Percentiles rank a stretch among this genome's conserved stretches.
Conservation (phyloP, 2,113 vertebrate genomes). For the Anarhynchus alexandrinus region DNA sequence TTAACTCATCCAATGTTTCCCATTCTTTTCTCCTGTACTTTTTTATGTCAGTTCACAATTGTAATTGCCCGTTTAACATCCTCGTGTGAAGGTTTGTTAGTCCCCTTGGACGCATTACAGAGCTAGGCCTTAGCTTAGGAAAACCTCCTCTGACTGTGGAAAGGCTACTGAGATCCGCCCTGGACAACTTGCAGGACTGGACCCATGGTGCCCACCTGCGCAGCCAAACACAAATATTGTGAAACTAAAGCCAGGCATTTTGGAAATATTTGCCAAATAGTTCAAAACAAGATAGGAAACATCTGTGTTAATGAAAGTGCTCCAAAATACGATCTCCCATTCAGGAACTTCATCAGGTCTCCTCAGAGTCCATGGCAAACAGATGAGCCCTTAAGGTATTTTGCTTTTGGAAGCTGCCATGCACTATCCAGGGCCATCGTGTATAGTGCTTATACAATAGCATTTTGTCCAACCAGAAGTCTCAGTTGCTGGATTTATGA, state of each 20-base stretch:
- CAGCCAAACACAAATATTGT: neutral
- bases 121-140: neutral
- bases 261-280: neutral
- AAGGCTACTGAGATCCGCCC: neutral
- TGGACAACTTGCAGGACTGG: neutral
- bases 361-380: neutral
- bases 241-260: neutral
- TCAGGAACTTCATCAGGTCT: neutral
- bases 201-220: neutral
- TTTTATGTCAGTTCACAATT: neutral
- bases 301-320: neutral
- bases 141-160: neutral
- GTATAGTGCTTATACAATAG: neutral
- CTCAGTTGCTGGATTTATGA: neutral
- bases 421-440: neutral
- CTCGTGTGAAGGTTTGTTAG: neutral
- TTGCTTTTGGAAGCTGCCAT: neutral
- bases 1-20: neutral
- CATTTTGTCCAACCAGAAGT: neutral
- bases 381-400: neutral
- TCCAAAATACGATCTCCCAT: neutral
- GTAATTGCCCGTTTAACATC: neutral
- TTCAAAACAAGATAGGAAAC: neutral
- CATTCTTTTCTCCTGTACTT: neutral
- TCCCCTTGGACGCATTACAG: neutral